Base-by-base conservation (phyloP, 2,888 invertebrate species). In the Synanthedon myopaeformis region DNA sequence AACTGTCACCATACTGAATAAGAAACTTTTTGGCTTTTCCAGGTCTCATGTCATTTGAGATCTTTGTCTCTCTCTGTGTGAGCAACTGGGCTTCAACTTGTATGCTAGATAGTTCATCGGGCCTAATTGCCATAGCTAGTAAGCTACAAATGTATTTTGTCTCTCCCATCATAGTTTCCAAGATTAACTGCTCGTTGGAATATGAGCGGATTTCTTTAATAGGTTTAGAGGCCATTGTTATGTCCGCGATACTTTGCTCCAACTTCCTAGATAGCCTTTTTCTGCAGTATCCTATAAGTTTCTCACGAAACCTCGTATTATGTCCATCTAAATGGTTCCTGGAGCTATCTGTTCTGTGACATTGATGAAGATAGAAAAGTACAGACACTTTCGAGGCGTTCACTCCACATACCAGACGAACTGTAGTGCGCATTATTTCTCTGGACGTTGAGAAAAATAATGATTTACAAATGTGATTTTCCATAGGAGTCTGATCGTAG, bases 341-440 rank as follows among this genome's bases (percentile, higher is more conserved):
- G 0, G 73, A 42, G 52, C 79, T 72, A 52, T 72, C 76, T 1
- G 77, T 76, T 61, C 84, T 74, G 54, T 79, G 76, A 56, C 85
- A 83, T 58, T 87, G 82, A 53, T 87, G 84, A 1, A 88, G 74
- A 56, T 80, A 88, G 60, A 86, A 88, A 12, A 88, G 68, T 1
- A 88, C 74, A 2, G 87, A 88, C 0, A 88, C 80, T 8, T 63
- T 64, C 41, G 73, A 59, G 0, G 86, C 64, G 10, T 76, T 58
- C 1, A 75, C 76, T 3, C 88, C 84, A 54, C 88, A 87, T 0
- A 82, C 78, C 23, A 87, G 61, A 49, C 70, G 66, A 0, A 88
- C 82, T 2, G 70, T 77, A 28, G 69, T 74, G 51, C 84, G 70
- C 84, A 87, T 86, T 35, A 86, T 78, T 55, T 80, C 80, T 42